Evolutionary conservation across 2,113 vertebrate genomes (phyloP), one percentile per base, ranked within the genome.

Genomic region (Vombatus ursinus): DNA sequence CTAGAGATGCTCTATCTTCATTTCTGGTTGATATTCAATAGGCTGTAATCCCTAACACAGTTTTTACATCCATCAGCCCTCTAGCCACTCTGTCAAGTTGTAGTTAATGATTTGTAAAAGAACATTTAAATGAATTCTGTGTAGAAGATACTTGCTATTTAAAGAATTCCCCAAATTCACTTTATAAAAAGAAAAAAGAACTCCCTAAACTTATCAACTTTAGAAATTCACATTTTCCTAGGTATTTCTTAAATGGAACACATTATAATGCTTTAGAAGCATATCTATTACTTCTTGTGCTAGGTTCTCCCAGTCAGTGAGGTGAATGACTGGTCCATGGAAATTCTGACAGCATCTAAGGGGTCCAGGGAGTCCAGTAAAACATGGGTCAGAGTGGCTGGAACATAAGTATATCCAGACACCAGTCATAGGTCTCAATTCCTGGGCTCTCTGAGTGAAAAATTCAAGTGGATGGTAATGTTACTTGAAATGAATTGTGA

Each of bases 171-270:
- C 48, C 28, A 48, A 53, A 89, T 12, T 9, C 52, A 84, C n/a
- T 84, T 84, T 84, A 84, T 84, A 44, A 84, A 89, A 92, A 52
- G 84, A 50, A 50, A 50, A 93, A 4, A n/a, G 1, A 52, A 50
- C 44, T 44, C 31, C 5, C 54, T 28, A 57, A 91, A 57, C 84
- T 92, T 11, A 89, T 53, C 47, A 26, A 11, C 52, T 91, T 68
- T 89, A 26, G 94, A 94, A n/a, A 90, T 5, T 92, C 51, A 57
- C 28, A 23, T 95, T 93, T 92, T 50, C 50, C 50, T 92, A 44
- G 51, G 9, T 22, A 51, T 94, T 92, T 52, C 51, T 47, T 77
- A 77, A 44, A 77, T 44, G n/a, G 19, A 84, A n/a, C 16, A 84
- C 44, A n/a, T 19, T 44, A 44, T 84, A 44, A 44, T 84, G 7